Evolutionary conservation across 1,140 invertebrate genomes (phyloP), one percentile per base, ranked within the genome.

Genomic region (Conus betulinus): DNA sequence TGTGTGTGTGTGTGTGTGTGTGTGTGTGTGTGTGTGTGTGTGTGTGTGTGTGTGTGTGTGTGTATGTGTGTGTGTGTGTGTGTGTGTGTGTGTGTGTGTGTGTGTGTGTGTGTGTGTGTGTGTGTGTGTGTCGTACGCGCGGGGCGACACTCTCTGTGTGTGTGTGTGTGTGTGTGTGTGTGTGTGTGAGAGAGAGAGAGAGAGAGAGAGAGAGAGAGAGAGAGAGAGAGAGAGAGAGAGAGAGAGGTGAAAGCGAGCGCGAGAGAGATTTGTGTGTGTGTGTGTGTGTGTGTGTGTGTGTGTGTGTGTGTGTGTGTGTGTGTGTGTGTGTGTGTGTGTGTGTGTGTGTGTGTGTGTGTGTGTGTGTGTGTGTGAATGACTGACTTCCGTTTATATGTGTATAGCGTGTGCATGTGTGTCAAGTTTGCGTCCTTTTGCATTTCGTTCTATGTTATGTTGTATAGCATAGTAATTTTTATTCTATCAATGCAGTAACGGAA

Each of bases 61-160:
- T 82, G 79, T 55, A 27, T 82, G 52, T 82, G 79, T 82, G 79
- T 55, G 79, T 82, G 79, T 23, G 79, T 52, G 52, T 51, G 52
- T 55, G 79, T 51, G 79, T 51, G 39, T 84, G 53, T 84, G 53
- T 84, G 82, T 84, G 82, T 84, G 82, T 84, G 52, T 84, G 82
- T 60, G 82, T 84, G 82, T 60, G 82, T 84, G 82, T 84, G 82
- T 84, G 82, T 84, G 82, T 60, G 52, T 84, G 82, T 55, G 82
- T 55, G 76, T 51, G 25, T 79, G 27, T 51, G 76, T 79, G 76
- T 79, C 10, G 11, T 55, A 10, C 17, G 8, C 57, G 17, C 57
- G 7, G 17, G 17, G 7, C 57, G 57, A 10, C 8, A 10, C 8
- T 84, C 8, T 53, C 82, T 53, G 51, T 53, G 23, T 84, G 39